Conservation (phyloP, 1,140 invertebrate species). For the Hormaphis cornu region DNA sequence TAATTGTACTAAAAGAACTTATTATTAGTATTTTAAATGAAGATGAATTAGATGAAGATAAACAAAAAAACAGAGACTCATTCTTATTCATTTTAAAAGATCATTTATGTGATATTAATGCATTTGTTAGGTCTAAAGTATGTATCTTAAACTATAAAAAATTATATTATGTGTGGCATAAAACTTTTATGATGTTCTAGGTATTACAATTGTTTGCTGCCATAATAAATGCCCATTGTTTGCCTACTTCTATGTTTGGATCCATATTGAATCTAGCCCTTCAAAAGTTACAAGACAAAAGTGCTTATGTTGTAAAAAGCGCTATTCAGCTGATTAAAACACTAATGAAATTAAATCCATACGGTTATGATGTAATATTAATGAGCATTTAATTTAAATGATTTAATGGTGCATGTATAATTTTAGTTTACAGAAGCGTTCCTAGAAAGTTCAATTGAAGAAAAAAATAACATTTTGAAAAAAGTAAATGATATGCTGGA, state of each 20-base stretch:
- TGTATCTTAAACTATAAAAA: conserved; percentile 5
- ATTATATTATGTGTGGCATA: neutral
- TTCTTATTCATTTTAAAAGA: conserved; percentile 63
- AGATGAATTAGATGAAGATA: conserved; percentile 50
- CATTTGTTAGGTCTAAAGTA: conserved; percentile 71
- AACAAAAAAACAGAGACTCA: conserved; percentile 55
- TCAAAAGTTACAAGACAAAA: conserved; percentile 37
- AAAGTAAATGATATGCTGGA: neutral
- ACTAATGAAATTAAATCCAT: conserved; percentile 37
- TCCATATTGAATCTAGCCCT: conserved; percentile 33
- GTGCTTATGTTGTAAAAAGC: conserved; percentile 37
- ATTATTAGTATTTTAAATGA: conserved; percentile 51
- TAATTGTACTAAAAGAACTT: conserved; percentile 68
- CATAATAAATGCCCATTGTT: conserved; percentile 33
- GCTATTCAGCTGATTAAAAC: conserved; percentile 36
- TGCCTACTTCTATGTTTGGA: conserved; percentile 34
- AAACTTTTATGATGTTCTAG: conserved; percentile 28
- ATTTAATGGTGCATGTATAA: neutral
- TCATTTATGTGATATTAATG: conserved; percentile 72
- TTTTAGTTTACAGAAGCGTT: conserved; percentile 9
- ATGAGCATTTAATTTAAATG: neutral
- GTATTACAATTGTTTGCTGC: conserved; percentile 36
- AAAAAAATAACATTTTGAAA: neutral
- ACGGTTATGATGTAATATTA: conserved; percentile 35
- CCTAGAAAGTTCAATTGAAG: neutral